Conservation (phyloP, 2,797 vertebrate species). For the Todus mexicanus region DNA sequence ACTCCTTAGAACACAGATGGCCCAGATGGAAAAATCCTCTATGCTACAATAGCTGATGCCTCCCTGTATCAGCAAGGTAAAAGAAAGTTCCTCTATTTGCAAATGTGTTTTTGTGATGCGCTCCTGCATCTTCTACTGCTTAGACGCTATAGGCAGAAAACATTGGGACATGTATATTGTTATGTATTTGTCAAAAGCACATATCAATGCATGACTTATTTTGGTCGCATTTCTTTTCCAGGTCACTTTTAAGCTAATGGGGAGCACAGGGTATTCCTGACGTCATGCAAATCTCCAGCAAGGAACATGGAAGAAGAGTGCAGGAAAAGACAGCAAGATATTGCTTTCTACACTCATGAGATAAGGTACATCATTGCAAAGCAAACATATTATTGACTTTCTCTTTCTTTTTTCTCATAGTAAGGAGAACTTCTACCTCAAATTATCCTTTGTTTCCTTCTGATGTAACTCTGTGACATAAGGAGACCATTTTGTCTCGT, state of each 20-base stretch:
- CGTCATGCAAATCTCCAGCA: not conserved
- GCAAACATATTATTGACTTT: not conserved
- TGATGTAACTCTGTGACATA: not conserved
- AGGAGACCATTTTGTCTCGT: not conserved
- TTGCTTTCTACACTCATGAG: accelerated
- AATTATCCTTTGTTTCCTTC: not conserved
- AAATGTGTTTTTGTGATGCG: not conserved
- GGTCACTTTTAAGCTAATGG: not conserved
- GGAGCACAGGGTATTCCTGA: not conserved
- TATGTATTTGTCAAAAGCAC: not conserved
- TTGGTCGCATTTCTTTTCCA: not conserved
- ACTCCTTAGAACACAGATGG: not conserved
- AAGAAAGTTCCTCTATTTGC: not conserved
- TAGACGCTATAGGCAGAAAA: not conserved
- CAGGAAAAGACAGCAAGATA: not conserved
- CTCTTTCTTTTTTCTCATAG: not conserved
- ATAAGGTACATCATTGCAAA: not conserved
- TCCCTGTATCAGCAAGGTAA: not conserved
- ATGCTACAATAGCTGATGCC: not conserved
- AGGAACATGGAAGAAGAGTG: not conserved
- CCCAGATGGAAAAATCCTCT: not conserved
- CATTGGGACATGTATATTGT: not conserved
- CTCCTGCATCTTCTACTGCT: not conserved
- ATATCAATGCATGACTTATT: not conserved
- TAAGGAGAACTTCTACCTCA: not conserved